Evolutionary conservation across 2,797 vertebrate genomes (phyloP), one percentile per base, ranked within the genome.

Genomic region (Manis crassicaudata): DNA sequence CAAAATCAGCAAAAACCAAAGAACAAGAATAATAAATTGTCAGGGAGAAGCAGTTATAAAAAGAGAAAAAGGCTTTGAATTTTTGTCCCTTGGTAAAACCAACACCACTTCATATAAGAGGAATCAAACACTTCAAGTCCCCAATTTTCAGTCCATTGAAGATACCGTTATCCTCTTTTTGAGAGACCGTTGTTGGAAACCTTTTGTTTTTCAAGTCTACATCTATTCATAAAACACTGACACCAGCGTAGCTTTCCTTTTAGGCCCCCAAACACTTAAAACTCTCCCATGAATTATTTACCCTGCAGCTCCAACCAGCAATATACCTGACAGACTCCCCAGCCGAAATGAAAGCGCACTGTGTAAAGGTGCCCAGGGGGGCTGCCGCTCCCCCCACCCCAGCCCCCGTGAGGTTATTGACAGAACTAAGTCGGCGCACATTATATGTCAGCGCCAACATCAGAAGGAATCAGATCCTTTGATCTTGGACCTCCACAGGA

Each of bases 401-500:
- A 35, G 35, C 35, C 35, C 35, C 99, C 99, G 99, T 29, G 99
- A 98, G 98, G 98, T 98, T 98, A 99, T 99, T 99, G 99, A 99
- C 99, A 99, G 99, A 99, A 99, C 98, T 99, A 99, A 99, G 99
- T 99, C 99, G 99, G 99, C 99, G 99, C 98, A 99, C 99, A 99
- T 99, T 99, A 99, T 98, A 98, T 99, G 99, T 99, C 99, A 99
- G 99, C 98, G 98, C 99, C 98, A 89, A 99, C 99, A 99, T 99
- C 99, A 99, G 99, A 99, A 99, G 97, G 99, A 99, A 99, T 99
- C 99, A 98, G 98, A 98, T 98, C 98, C 99, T 99, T 99, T 99
- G 99, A 99, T 99, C 99, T 99, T 97, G 92, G 98, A 98, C 98
- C 99, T 99, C 99, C 99, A 99, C 99, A 99, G 99, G 99, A 99